Evolutionary conservation across 2,797 vertebrate genomes (phyloP).

Genomic region (Eupleurogrammus muticus): DNA sequence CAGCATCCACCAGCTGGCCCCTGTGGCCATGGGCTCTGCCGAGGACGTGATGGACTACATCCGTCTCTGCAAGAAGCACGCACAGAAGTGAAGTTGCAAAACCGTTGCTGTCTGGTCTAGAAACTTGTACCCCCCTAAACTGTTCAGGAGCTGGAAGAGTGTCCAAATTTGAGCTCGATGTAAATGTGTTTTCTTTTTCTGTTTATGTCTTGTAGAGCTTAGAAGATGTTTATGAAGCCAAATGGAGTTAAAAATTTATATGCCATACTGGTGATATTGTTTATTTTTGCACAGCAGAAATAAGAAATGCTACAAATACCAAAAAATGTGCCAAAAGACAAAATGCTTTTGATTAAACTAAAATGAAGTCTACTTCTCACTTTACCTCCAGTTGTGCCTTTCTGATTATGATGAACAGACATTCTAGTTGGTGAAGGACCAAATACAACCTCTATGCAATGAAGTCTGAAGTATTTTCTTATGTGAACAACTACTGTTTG

Average conservation of each 20-base stretch:
- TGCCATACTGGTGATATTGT: background rate
- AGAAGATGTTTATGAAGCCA: background rate
- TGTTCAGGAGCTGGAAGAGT: background rate
- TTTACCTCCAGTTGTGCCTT: conserved; percentile 56
- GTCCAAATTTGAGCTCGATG: background rate
- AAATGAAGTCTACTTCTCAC: conserved; percentile 16
- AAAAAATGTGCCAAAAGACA: conserved; percentile 41
- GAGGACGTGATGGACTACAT: conserved; percentile 94
- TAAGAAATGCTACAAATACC: conserved; percentile 32
- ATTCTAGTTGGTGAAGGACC: conserved; percentile 40
- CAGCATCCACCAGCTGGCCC: conserved; percentile 89
- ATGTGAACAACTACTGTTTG: conserved; percentile 45
- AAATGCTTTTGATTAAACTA: conserved; percentile 14
- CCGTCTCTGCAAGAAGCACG: conserved; percentile 87
- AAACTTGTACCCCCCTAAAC: conserved; percentile 13
- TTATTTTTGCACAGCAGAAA: conserved; percentile 10
- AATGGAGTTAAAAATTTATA: conserved; percentile 3
- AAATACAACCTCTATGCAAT: conserved; percentile 44
- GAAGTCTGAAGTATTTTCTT: conserved; percentile 22
- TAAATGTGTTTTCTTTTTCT: background rate
- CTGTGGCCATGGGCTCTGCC: conserved; percentile 90
- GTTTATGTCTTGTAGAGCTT: background rate
- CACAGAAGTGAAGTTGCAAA: conserved; percentile 65
- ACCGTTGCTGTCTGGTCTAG: rapidly evolving
- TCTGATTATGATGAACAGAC: conserved; percentile 12